Conservation (phyloP, 2,888 invertebrate genomes). For the Lepidocyrtinus sp. region DNA sequence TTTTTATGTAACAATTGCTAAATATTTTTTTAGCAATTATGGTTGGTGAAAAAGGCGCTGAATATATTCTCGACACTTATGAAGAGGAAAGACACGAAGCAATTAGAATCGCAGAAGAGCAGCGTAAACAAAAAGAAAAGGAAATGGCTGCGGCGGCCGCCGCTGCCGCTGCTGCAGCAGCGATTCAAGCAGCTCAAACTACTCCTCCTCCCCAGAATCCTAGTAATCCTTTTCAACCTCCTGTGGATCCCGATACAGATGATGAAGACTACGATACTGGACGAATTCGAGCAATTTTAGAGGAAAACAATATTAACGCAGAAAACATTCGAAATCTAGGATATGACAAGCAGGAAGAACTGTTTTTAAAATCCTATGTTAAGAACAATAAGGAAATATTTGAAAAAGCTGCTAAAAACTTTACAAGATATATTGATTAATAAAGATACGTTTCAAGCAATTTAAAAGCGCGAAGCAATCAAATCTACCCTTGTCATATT, state of each 20-base stretch:
- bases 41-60: constrained; percentile 54
- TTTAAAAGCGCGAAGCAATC: too few species aligned
- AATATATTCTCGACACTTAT: constrained; percentile 55
- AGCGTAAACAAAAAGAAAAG: constrained; percentile 25
- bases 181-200: neutral
- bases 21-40: constrained; percentile 8
- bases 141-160: constrained; percentile 35
- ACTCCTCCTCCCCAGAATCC: neutral
- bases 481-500: too few species aligned
- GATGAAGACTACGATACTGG: constrained; percentile 22
- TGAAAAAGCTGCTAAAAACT: constrained; percentile 29
- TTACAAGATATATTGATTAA: constrained; percentile 26
- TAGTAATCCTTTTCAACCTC: neutral
- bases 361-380: constrained; percentile 33
- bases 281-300: constrained; percentile 23
- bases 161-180: constrained; percentile 31
- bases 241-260: neutral
- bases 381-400: constrained; percentile 35
- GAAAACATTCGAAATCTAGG: constrained; percentile 11
- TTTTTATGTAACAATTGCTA: neutral
- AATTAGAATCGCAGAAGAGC: constrained; percentile 38
- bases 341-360: constrained; percentile 16
- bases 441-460: too few species aligned
- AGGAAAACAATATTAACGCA: constrained; percentile 18
- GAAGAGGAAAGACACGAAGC: constrained; percentile 57